Percentiles rank a stretch among this genome's conserved stretches.
These are phyloP conservation scores for Archilochus colubris DNA, from an alignment of 2,113 vertebrate genomes.

Conservation along the genomic window DNA sequence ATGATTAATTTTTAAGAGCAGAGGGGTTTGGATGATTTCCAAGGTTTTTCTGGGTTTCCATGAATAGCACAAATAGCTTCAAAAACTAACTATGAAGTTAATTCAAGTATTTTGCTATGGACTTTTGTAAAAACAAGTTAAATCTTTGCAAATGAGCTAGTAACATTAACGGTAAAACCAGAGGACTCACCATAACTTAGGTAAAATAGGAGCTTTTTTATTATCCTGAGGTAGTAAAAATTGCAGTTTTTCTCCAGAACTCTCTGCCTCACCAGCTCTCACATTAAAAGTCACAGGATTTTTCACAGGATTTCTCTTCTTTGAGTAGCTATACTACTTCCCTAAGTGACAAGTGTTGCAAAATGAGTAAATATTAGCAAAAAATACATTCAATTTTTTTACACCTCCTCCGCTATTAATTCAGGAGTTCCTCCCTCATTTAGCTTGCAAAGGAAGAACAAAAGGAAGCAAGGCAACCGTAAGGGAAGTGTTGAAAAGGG, in stretches of 20 bases:
- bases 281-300: neutral
- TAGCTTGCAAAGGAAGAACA: constrained; percentile 2
- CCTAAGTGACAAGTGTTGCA: neutral
- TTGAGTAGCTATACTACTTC: neutral
- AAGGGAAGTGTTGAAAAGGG: neutral
- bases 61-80: neutral
- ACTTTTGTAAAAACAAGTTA: neutral
- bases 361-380: neutral
- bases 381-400: neutral
- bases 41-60: neutral
- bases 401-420: constrained; percentile 24
- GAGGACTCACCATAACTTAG: neutral
- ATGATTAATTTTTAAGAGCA: neutral
- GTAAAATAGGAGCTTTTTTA: neutral
- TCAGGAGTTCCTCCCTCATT: neutral
- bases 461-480: neutral
- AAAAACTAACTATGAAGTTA: neutral
- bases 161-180: neutral
- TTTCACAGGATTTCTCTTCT: neutral
- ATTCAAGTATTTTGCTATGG: neutral
- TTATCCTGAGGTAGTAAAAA: neutral
- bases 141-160: neutral
- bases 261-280: neutral
- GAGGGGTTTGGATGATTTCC: neutral
- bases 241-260: neutral